Evolutionary conservation across 2,888 invertebrate species (phyloP).

Genomic region (Patella caerulea): DNA sequence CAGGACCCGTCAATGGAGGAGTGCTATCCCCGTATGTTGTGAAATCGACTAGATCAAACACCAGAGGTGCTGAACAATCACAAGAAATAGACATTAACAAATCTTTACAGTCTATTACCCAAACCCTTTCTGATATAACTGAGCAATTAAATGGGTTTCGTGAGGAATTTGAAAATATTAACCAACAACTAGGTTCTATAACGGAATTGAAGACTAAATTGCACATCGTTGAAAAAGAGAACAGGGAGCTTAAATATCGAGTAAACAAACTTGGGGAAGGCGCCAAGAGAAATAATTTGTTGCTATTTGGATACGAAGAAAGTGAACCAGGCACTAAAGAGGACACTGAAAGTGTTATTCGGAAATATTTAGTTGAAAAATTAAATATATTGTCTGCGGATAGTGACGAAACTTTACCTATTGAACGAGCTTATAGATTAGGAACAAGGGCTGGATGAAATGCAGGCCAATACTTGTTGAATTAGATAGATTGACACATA

Average conservation of each 20-base stretch:
- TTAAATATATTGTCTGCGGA: neutral
- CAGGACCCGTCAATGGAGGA: too few relatives aligned
- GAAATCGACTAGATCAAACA: neutral
- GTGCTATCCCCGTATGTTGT: too few relatives aligned
- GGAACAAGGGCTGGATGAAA: neutral
- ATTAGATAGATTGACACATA: neutral
- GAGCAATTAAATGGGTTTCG: neutral
- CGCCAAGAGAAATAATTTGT: neutral
- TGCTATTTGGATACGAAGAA: neutral
- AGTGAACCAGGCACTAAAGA: neutral
- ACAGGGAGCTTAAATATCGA: neutral
- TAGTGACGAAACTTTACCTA: slow-evolving; percentile 3
- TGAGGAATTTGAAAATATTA: neutral
- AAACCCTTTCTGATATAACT: neutral
- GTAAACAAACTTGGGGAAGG: neutral
- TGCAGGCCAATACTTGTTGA: neutral
- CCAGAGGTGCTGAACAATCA: neutral
- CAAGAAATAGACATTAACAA: neutral
- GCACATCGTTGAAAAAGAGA: neutral
- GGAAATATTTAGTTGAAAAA: slow-evolving; percentile 3
- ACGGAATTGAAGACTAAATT: neutral
- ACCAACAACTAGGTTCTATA: neutral
- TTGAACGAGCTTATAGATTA: neutral
- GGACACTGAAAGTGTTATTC: neutral
- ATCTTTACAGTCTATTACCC: neutral